Percentiles rank a stretch among this genome's conserved stretches.
Conservation (phyloP, 2,888 invertebrate species). For the Diarsia dahlii region DNA sequence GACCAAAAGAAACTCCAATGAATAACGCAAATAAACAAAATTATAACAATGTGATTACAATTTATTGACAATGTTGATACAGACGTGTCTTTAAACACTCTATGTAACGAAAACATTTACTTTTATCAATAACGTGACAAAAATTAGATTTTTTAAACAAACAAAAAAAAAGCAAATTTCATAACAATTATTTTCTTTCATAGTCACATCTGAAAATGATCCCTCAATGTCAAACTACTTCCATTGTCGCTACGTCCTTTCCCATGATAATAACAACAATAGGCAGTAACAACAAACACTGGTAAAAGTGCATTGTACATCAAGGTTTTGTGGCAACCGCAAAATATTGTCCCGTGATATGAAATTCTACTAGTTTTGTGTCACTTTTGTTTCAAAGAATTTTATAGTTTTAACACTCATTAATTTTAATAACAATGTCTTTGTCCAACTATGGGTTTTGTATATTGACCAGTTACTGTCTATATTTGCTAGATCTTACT, state of each 20-base stretch:
- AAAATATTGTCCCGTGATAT: constrained; percentile 77
- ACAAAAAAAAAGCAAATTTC: background rate
- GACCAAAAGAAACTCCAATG: constrained; percentile 59
- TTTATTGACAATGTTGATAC: background rate
- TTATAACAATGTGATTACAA: constrained; percentile 42
- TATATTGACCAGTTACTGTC: constrained; percentile 13
- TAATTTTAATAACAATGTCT: constrained; percentile 9
- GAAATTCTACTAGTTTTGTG: constrained; percentile 54
- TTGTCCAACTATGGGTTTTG: constrained; percentile 15
- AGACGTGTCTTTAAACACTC: constrained; percentile 14
- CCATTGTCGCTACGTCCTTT: constrained; percentile 25
- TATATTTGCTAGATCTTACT: background rate
- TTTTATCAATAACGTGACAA: background rate
- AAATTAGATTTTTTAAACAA: background rate
- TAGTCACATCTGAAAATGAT: constrained; percentile 23
- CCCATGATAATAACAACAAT: constrained; percentile 48
- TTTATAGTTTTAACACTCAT: constrained; percentile 14
- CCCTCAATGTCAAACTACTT: constrained; percentile 18
- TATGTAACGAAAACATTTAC: background rate
- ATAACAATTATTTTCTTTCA: background rate
- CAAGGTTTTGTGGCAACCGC: constrained; percentile 57
- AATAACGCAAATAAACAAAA: constrained; percentile 54
- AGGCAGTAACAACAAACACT: constrained; percentile 74
- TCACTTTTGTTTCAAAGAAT: constrained; percentile 37
- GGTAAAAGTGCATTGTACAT: constrained; percentile 71